Conservation (phyloP, 1,140 invertebrate species). For the Fopius arisanus region DNA sequence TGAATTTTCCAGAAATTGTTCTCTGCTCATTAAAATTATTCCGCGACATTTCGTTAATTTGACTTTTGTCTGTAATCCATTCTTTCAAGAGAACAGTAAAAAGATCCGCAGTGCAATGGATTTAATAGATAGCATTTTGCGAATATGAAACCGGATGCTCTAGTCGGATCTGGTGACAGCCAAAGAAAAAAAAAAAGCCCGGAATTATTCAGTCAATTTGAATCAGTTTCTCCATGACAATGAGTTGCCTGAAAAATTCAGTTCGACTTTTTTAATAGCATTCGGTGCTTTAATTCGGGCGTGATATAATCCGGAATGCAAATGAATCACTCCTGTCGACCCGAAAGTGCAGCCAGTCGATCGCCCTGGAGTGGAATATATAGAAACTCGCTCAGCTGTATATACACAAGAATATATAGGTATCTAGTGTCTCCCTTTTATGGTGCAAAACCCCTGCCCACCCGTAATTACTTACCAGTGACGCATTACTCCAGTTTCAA, state of each 20-base stretch:
- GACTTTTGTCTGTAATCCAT: too few species aligned
- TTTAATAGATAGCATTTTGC: too few species aligned
- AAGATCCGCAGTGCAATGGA: too few species aligned
- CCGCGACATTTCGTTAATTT: too few species aligned
- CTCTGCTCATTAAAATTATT: too few species aligned
- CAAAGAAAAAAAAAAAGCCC: too few species aligned
- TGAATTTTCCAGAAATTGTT: too few species aligned
- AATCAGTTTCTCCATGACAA: background rate
- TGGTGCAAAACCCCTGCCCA: conserved; percentile 5
- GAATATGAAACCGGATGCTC: too few species aligned
- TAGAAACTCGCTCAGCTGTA: background rate
- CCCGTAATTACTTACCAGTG: conserved; percentile 14
- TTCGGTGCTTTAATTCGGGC: background rate
- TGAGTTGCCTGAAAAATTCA: background rate
- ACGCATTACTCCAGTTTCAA: conserved; percentile 14
- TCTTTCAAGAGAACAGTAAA: too few species aligned
- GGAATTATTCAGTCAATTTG: background rate
- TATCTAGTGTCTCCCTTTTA: conserved; percentile 3
- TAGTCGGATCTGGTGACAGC: too few species aligned
- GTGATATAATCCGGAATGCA: conserved; percentile 14
- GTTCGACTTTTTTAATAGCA: background rate
- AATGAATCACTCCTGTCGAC: conserved; percentile 12
- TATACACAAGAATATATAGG: background rate
- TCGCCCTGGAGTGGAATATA: background rate
- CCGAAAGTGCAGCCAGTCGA: conserved; percentile 12